Evolutionary conservation across 2,888 invertebrate species (phyloP), one percentile per base, ranked within the genome.

Genomic region (Lycia hirtaria): DNA sequence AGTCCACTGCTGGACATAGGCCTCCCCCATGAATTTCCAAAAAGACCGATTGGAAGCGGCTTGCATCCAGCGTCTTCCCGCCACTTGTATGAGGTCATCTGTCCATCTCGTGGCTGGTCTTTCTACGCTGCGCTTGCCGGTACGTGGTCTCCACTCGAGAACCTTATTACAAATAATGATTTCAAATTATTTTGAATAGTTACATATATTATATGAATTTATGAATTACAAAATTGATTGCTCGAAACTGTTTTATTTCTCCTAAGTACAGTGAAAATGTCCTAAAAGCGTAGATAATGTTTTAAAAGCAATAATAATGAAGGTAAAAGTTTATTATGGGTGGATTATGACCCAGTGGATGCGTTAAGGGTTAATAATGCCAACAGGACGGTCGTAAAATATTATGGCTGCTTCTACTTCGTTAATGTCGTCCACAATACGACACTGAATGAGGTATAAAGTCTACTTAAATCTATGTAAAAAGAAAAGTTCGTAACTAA

Each of bases 331-430:
- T 76, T 80, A 81, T 56, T 47, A 52, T 52, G 48, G 52, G 47
- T 35, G 37, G 41, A 52, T 57, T 52, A 52, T 52, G 71, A 71
- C 61, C 69, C 65, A 61, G 67, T 66, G 68, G 76, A 72, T 76
- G 73, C 72, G 75, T 81, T 76, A 80, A 76, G 78, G 81, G 75
- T 78, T 75, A 73, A 66, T 68, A 71, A 68, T 65, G 64, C 63
- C 62, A 64, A 67, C 68, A 66, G 67, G 62, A 65, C 72, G 72
- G 72, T 72, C 75, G 75, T 86, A 80, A 85, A 85, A 83, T 81
- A 83, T 82, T 81, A 86, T 74, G 80, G 74, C 72, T 67, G 56
- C 58, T 61, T 68, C 70, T 67, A 76, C 78, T 76, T 69, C 62
- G 59, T 61, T 67, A 58, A 53, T 60, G 44, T 28, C 17, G 28